These are phyloP conservation scores for Mycalesis mineus DNA, from an alignment of 2,888 invertebrate genomes.

Conservation along the genomic window DNA sequence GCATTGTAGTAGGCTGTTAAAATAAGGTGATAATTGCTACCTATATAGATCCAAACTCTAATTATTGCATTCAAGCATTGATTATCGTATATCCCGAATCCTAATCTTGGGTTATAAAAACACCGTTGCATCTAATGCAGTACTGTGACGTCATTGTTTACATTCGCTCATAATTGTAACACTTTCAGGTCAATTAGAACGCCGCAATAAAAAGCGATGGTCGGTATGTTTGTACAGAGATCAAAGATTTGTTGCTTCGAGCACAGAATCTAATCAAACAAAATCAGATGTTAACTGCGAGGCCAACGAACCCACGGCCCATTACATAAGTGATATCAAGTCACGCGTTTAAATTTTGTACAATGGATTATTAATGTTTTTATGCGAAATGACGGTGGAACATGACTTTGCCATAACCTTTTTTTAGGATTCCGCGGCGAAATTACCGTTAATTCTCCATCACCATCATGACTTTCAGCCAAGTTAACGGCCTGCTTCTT, in stretches of 20 bases:
- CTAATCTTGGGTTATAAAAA: neutral
- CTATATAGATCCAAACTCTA: too few relatives aligned
- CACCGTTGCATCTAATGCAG: neutral
- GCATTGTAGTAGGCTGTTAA: too few relatives aligned
- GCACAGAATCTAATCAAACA: constrained; percentile 29
- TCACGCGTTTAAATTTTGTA: constrained; percentile 33
- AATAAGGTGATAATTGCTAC: too few relatives aligned
- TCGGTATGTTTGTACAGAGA: constrained; percentile 30
- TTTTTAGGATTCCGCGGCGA: constrained; percentile 12
- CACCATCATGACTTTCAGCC: too few relatives aligned
- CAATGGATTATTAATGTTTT: constrained; percentile 34
- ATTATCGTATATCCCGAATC: too few relatives aligned
- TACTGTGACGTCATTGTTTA: constrained; percentile 28
- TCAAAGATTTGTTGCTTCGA: constrained; percentile 28
- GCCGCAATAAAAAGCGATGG: constrained; percentile 29
- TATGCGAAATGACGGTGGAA: constrained; percentile 30
- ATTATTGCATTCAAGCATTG: too few relatives aligned
- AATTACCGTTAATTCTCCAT: too few relatives aligned
- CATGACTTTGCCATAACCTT: constrained; percentile 30
- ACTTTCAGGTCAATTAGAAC: constrained; percentile 33
- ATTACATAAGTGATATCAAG: constrained; percentile 34
- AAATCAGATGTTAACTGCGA: constrained; percentile 28
- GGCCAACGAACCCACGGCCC: constrained; percentile 24
- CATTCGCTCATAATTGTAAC: constrained; percentile 29
- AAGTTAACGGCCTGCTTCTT: too few relatives aligned